Evolutionary conservation across 2,113 vertebrate genomes (phyloP).

Genomic region (Boulengeromyrus knoepffleri): DNA sequence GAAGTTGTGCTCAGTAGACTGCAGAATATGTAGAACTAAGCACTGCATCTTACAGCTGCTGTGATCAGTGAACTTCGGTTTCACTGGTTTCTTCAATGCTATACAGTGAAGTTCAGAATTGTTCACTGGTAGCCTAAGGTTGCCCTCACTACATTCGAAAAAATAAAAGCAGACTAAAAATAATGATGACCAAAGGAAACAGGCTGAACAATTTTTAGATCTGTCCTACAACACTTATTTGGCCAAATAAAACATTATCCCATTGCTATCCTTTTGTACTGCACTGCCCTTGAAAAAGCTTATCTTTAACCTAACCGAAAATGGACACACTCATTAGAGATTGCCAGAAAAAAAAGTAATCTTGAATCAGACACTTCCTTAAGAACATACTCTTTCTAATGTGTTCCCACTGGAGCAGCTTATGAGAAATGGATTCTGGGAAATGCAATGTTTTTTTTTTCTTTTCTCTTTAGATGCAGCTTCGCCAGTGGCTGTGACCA

Average conservation of each 20-base stretch:
- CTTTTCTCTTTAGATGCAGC: not conserved
- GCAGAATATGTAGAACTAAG: not conserved
- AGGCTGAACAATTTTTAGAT: not conserved
- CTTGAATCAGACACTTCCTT: not conserved
- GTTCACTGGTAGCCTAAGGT: not conserved
- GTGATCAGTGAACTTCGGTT: not conserved
- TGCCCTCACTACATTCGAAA: not conserved
- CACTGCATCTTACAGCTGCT: not conserved
- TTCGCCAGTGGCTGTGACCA: not conserved
- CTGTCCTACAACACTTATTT: not conserved
- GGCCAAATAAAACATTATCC: not conserved
- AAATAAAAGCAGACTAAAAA: conserved; percentile 1
- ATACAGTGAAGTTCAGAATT: not conserved
- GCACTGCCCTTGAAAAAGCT: not conserved
- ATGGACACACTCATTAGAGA: not conserved
- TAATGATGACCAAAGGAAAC: not conserved
- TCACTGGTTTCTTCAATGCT: not conserved
- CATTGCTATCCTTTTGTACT: not conserved
- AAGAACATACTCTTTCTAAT: not conserved
- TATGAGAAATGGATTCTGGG: not conserved
- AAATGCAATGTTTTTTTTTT: not conserved
- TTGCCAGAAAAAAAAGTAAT: not conserved
- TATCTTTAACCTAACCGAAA: not conserved
- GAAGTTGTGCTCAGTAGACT: not conserved
- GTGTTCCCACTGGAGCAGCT: not conserved